Evolutionary conservation across 2,888 invertebrate species (phyloP).

Genomic region (Clostera curtula): DNA sequence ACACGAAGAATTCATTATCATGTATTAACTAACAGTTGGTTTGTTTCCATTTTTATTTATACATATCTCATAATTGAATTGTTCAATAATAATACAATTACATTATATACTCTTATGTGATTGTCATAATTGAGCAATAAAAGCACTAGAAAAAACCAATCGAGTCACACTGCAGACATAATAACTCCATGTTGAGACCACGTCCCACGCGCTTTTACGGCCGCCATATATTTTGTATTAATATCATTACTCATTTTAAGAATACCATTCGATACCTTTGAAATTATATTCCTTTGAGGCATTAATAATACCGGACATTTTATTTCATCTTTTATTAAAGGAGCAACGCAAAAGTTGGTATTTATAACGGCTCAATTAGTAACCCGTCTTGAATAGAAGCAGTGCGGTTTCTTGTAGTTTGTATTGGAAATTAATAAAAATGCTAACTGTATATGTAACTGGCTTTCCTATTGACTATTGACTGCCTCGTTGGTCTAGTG

Average conservation of each 20-base stretch:
- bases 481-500: no score
- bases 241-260: constrained; percentile 47
- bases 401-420: constrained; percentile 33
- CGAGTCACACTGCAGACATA: constrained; percentile 12
- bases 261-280: constrained; percentile 38
- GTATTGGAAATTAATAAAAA: constrained; percentile 42
- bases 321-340: constrained; percentile 25
- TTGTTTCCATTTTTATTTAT: neutral
- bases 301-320: constrained; percentile 20
- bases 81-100: no score
- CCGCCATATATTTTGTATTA: constrained; percentile 33
- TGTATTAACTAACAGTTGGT: no score
- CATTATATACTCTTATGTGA: no score
- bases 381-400: constrained; percentile 27
- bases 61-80: neutral
- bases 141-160: constrained; percentile 22
- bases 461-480: no score
- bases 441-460: no score
- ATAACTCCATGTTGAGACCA: constrained; percentile 12
- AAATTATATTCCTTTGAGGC: constrained; percentile 33
- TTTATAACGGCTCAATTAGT: constrained; percentile 46
- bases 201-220: constrained; percentile 34
- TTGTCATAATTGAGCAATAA: constrained; percentile 18
- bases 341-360: constrained; percentile 29
- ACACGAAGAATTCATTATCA: no score